Percentiles rank a stretch among this genome's conserved stretches.
Evolutionary conservation across 2,113 vertebrate genomes (phyloP).

Genomic region (Phylloscopus trochilus): DNA sequence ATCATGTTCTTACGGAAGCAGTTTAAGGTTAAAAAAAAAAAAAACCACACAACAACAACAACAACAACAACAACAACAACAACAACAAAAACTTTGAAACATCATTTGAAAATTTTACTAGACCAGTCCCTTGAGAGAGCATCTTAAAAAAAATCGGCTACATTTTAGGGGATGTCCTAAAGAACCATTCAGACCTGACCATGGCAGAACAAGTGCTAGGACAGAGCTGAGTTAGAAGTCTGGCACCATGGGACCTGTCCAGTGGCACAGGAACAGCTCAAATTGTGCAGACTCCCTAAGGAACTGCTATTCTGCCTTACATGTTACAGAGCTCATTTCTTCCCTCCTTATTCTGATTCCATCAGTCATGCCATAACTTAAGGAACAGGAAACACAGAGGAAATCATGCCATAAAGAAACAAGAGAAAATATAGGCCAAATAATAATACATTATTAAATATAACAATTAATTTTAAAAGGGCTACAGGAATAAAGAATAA

Average conservation of each 20-base stretch:
- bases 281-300: accelerated
- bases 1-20: background rate
- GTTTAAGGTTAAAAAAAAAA: background rate
- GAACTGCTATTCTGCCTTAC: background rate
- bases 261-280: background rate
- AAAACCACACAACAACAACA: too few species aligned
- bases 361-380: background rate
- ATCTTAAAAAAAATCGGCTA: background rate
- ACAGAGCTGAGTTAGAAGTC: background rate
- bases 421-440: background rate
- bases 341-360: background rate
- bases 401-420: background rate
- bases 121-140: background rate
- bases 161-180: accelerated
- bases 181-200: accelerated
- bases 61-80: too few species aligned
- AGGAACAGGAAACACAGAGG: background rate
- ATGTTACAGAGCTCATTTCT: background rate
- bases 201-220: background rate
- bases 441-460: background rate
- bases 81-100: too few species aligned
- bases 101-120: background rate
- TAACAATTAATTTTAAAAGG: background rate
- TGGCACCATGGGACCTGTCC: background rate
- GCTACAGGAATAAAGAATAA: background rate